phyloP scores from a whole-genome alignment of 1,140 invertebrate genomes.

The Hycleus phaleratus region DNA sequence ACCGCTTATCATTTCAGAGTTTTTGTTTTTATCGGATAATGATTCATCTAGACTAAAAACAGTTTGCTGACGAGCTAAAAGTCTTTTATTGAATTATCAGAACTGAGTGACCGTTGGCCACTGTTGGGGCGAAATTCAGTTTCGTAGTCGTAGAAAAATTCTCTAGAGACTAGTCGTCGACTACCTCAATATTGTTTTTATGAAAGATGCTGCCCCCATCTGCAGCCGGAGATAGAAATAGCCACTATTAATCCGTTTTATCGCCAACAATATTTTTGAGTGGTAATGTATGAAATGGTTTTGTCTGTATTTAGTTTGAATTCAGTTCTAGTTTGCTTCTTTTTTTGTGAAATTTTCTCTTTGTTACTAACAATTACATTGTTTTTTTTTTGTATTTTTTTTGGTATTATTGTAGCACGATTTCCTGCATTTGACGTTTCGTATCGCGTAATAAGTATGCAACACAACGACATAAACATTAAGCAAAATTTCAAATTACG shows the following conservation, averaged over 20 bases:
- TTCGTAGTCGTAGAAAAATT: conserved; percentile 6
- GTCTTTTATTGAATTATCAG: conserved; percentile 23
- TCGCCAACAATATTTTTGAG: conserved; percentile 15
- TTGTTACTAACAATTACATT: no score
- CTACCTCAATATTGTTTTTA: conserved; percentile 26
- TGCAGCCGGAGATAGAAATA: conserved; percentile 16
- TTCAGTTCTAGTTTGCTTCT: neutral
- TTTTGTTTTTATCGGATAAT: neutral
- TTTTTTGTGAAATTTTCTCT: neutral
- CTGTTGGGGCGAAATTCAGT: conserved; percentile 1
- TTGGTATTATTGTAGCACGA: conserved; percentile 3
- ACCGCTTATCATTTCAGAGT: no score
- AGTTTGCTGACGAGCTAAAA: conserved; percentile 18
- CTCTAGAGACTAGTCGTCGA: conserved; percentile 18
- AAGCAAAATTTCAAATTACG: conserved; percentile 21
- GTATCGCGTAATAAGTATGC: conserved; percentile 8
- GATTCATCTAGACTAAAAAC: conserved; percentile 2
- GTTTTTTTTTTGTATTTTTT: no score
- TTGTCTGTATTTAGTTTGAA: no score
- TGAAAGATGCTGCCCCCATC: conserved; percentile 22
- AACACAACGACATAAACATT: conserved; percentile 18
- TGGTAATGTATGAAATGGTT: no score
- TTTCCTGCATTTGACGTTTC: conserved; percentile 17
- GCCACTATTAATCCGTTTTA: conserved; percentile 22
- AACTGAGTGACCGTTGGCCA: conserved; percentile 17